Evolutionary conservation across 2,797 vertebrate genomes (phyloP), one percentile per base, ranked within the genome.

Genomic region (Acanthurus tractus): DNA sequence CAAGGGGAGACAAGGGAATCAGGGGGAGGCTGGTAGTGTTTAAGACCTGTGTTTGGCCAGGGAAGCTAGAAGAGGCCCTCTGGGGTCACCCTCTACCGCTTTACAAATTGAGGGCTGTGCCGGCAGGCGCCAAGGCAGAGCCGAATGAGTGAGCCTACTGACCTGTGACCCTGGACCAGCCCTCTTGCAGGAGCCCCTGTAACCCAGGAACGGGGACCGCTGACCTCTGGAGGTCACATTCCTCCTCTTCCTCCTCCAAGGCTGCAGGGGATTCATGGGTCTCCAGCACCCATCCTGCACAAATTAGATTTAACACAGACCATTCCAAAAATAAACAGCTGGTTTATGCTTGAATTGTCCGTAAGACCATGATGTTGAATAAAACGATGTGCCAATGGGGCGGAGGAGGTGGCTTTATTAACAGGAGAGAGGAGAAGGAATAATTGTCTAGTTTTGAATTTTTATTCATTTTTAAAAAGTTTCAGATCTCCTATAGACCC

Each of bases 101-200:
- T 95, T 93, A 95, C 95, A 96, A 96, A 96, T 96, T 95, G 95
- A 94, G 94, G 91, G 91, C 91, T 94, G 88, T 93, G 92, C 92
- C 85, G 93, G 85, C 90, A 96, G 96, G 96, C 96, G 96, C 97
- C 96, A 97, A 95, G 90, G 92, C 93, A 94, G 92, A 88, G 92
- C 89, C 63, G 91, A 95, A 95, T 92, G 92, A 96, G 93, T 70
- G 23, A 90, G 88, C 93, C 88, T 83, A 89, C 79, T 94, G 92
- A 95, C 96, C 96, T 96, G 89, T 96, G 95, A 97, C 96, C 96
- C 92, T 36, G 58, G 85, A 77, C 88, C 87, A 88, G 92, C 94
- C 89, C 88, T 82, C 70, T 78, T 63, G 89, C 92, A 84, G 93
- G 91, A 94, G 93, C 93, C 90, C 91, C 85, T 90, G 88, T 93